Evolutionary conservation across 1,140 invertebrate species (phyloP), one percentile per base, ranked within the genome.

Genomic region (Andricus grossulariae): DNA sequence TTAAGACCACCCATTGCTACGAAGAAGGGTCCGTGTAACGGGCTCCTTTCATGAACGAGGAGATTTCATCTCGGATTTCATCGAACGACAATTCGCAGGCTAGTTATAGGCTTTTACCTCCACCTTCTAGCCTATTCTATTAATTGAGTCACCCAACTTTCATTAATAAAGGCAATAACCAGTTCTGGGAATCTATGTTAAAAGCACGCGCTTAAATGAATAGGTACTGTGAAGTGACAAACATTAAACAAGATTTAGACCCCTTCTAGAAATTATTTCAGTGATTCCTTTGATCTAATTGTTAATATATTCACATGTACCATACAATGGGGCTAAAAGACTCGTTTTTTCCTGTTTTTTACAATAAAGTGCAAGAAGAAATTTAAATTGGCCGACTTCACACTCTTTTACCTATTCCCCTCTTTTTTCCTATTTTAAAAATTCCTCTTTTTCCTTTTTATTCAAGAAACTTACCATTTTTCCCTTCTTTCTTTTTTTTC

Each of bases 1-100:
- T 77, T 76, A 60, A 71, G 75, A 81, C 82, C 82, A 79, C 79
- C 77, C 79, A 79, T 79, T 75, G 77, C 66, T 57, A 57, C 32
- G 75, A 70, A 55, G 74, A 74, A 79, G 57, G 15, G 25, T 66
- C 15, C 60, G 15, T 39, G 39, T 66, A 66, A 66, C 25, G 60
- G 60, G 25, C 25, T 66, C 25, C 60, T 66, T 66, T 66, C 60
- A 66, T 16, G 60, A 66, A 66, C 15, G 60, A 45, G 7, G 32
- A 66, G 60, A 66, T 66, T 66, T 32, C 60, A 66, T 66, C 60
- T 8, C 16, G 45, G 60, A 66, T 66, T 66, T 32, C 60, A 66
- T 66, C 60, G 13, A 66, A 66, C 60, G 25, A n/a, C 60, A 66
- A 39, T 66, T 32, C 57, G 57, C 57, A 25, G 16, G 25, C 10